Evolutionary conservation across 2,113 vertebrate species (phyloP).

Genomic region (Gymnocephalus cernua): DNA sequence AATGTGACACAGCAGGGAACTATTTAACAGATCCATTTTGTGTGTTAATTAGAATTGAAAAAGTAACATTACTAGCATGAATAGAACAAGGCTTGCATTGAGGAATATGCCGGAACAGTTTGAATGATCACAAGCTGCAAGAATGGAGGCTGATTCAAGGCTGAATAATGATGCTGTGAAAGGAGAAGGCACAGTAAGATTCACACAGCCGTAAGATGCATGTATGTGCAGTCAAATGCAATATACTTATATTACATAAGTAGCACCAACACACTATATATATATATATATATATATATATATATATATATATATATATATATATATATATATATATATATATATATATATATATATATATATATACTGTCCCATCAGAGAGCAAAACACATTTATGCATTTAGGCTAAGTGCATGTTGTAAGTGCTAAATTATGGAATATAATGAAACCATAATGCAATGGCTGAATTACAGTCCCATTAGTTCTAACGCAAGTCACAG

Average conservation of each 20-base stretch:
- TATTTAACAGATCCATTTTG: constrained; percentile 62
- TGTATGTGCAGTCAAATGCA: constrained; percentile 2
- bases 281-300: too few species aligned
- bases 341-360: background rate
- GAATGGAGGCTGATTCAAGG: constrained; percentile 68
- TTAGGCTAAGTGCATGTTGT: constrained; percentile 30
- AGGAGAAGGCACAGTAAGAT: constrained; percentile 65
- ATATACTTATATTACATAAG: constrained; percentile 12
- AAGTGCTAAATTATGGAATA: constrained; percentile 56
- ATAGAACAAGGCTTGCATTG: constrained; percentile 80
- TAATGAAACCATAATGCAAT: constrained; percentile 31
- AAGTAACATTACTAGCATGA: constrained; percentile 70
- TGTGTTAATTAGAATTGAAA: constrained; percentile 75
- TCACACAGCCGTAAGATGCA: constrained; percentile 48
- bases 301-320: background rate
- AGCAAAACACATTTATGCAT: constrained; percentile 22
- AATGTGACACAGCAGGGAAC: constrained; percentile 56
- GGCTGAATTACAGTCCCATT: constrained; percentile 24
- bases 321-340: background rate
- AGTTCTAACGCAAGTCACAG: constrained; percentile 15
- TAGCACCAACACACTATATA: background rate
- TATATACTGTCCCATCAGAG: background rate
- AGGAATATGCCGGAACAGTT: constrained; percentile 54
- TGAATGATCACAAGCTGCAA: constrained; percentile 68
- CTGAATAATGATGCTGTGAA: constrained; percentile 75